Evolutionary conservation across 2,113 vertebrate genomes (phyloP), one percentile per base, ranked within the genome.

Genomic region (Thalassarche chlororhynchos): DNA sequence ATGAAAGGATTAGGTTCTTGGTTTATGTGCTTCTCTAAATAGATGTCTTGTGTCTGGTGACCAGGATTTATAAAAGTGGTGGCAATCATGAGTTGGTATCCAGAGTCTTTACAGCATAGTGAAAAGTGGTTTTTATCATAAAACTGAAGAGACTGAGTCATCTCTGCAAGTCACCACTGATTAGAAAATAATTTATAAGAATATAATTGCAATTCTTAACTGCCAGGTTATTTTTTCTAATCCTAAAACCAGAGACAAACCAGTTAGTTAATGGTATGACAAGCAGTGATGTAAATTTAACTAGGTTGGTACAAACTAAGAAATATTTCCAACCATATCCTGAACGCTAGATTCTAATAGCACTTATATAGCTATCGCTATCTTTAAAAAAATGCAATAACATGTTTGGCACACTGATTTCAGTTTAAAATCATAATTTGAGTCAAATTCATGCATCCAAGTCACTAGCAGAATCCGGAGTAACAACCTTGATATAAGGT

Each of bases 171-270:
- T 89, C 17, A 32, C 15, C 9, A 1, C 44, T 18, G 20, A 18
- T 92, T 36, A 91, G 65, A 89, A 96, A 93, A 84, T 55, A 58
- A 71, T 88, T 90, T 49, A 12, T 75, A 51, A 95, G 92, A 90
- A n/a, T 62, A 70, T 87, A 87, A 85, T 83, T 70, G 15, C 76
- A 96, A 85, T 95, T 93, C 77, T 94, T 96, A 96, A 93, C 87
- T 60, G 54, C 24, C 61, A 75, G 54, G 70, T 93, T 82, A 46
- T 91, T 84, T 86, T 94, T 90, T 88, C 83, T 84, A 36, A 70
- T 60, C 40, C 26, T 76, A 71, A 93, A 95, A 55, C 46, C 52
- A 93, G 55, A 96, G 44, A 31, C 38, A 75, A 76, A 95, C 28
- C 81, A 88, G 44, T 70, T 86, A 93, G 52, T 87, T 96, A 96